A percentile compares a stretch with the other conserved stretches of the same genome.
phyloP scores from a whole-genome alignment of 2,113 vertebrate species.

The Hemiprocne comata region DNA sequence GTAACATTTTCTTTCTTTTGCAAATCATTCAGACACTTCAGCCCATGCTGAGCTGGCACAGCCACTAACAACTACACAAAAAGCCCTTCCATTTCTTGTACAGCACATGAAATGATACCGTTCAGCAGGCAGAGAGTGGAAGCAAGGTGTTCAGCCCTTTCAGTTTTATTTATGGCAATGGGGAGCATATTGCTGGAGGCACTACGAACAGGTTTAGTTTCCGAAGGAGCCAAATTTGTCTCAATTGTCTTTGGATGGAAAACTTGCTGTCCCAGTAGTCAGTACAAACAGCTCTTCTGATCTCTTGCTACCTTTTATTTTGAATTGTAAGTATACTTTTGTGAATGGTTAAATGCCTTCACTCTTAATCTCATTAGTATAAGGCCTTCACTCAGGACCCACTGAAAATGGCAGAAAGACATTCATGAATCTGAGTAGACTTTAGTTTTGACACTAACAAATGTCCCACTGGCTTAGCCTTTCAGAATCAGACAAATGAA shows the following conservation, averaged over 20 bases:
- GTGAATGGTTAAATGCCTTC: neutral
- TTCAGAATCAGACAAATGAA: slow-evolving; percentile 37
- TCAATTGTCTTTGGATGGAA: neutral
- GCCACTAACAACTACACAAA: neutral
- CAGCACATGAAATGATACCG: neutral
- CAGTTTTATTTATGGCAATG: slow-evolving; percentile 12
- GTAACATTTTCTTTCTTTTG: neutral
- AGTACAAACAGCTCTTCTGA: neutral
- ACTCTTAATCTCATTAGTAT: neutral
- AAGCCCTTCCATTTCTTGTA: neutral
- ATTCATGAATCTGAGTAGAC: neutral
- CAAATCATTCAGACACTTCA: slow-evolving; percentile 15
- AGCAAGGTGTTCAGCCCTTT: neutral
- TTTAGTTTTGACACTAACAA: neutral
- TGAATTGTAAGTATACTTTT: neutral
- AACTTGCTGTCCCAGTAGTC: neutral
- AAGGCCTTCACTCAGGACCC: neutral
- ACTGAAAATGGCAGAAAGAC: neutral
- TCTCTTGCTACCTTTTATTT: neutral
- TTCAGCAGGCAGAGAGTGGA: neutral
- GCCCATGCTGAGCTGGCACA: neutral
- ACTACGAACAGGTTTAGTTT: neutral
- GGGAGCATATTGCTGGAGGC: neutral
- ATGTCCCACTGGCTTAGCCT: neutral
- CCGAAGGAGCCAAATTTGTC: neutral